Evolutionary conservation across 2,797 vertebrate genomes (phyloP).

Genomic region (Tympanoctomys barrerae): DNA sequence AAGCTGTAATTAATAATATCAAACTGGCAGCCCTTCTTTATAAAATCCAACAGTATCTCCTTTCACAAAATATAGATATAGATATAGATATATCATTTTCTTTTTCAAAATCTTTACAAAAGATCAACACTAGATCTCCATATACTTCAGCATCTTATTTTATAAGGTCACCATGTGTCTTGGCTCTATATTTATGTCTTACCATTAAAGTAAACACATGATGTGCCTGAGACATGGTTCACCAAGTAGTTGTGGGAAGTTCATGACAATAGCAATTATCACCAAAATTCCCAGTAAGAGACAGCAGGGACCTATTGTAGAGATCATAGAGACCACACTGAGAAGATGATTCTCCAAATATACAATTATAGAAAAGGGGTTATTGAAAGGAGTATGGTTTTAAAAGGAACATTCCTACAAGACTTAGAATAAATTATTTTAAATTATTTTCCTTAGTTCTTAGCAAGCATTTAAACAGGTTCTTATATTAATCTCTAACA

Average conservation of each 20-base stretch:
- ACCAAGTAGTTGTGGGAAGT: too few species aligned
- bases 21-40: neutral
- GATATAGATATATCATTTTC: neutral
- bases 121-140: neutral
- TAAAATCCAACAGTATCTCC: neutral
- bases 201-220: neutral
- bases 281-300: neutral
- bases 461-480: conserved; percentile 68
- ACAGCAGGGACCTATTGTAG: neutral
- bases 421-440: conserved; percentile 53
- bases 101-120: neutral
- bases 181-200: neutral
- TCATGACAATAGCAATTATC: neutral
- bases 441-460: conserved; percentile 58
- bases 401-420: neutral
- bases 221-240: neutral
- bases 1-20: neutral
- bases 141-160: neutral
- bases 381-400: neutral
- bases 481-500: conserved; percentile 68
- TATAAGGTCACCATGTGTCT: neutral
- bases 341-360: neutral
- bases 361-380: neutral
- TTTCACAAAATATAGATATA: neutral
- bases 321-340: neutral